phyloP scores from a whole-genome alignment of 2,888 invertebrate genomes.

The Tridacna gigas region DNA sequence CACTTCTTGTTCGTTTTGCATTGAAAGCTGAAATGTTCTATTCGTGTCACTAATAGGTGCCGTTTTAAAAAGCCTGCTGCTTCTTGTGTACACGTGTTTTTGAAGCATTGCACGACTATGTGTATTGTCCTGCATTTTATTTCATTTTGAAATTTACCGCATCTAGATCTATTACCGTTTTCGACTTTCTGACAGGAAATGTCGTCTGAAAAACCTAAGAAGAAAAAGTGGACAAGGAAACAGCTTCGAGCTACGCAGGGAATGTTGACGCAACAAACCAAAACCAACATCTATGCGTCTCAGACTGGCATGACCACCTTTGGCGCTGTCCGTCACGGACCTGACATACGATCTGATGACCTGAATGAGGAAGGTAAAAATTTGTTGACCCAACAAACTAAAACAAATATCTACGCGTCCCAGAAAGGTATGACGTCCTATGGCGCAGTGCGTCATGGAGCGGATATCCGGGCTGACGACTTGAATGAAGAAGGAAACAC shows the following conservation, averaged over 20 bases:
- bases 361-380: slow-evolving; percentile 75
- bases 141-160: too few relatives aligned
- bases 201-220: slow-evolving; percentile 47
- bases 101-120: too few relatives aligned
- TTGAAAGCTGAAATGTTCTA: too few relatives aligned
- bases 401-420: slow-evolving; percentile 80
- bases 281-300: slow-evolving; percentile 82
- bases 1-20: too few relatives aligned
- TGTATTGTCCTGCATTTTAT: too few relatives aligned
- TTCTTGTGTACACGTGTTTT: too few relatives aligned
- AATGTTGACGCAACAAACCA: slow-evolving; percentile 81
- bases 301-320: slow-evolving; percentile 81
- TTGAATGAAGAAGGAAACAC: slow-evolving; percentile 76
- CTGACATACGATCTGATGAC: slow-evolving; percentile 82
- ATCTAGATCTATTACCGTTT: background rate
- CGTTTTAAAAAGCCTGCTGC: too few relatives aligned
- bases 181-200: slow-evolving; percentile 49
- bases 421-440: slow-evolving; percentile 66
- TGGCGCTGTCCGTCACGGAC: slow-evolving; percentile 76
- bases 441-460: slow-evolving; percentile 79
- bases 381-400: slow-evolving; percentile 81
- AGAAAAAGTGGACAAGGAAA: slow-evolving; percentile 56
- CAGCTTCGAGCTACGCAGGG: slow-evolving; percentile 65
- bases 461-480: slow-evolving; percentile 83
- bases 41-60: too few relatives aligned